phyloP scores from a whole-genome alignment of 2,888 invertebrate genomes.

The Hydrotaea diabolus region DNA sequence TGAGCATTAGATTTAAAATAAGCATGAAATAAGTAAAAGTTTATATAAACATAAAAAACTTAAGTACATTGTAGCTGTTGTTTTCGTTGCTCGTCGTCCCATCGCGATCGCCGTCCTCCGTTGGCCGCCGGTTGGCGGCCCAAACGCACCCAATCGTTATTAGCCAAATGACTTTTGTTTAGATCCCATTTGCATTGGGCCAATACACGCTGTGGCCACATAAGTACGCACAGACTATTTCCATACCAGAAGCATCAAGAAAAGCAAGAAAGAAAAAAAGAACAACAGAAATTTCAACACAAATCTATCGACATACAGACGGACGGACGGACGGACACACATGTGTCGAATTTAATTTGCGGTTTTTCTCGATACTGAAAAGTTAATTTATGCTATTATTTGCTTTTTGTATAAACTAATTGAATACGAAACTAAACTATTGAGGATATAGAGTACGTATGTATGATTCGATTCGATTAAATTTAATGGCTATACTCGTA shows the following conservation, averaged over 20 bases:
- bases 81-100: not conserved
- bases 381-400: conserved; percentile 34
- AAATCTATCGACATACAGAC: conserved; percentile 43
- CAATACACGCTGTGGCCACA: not conserved
- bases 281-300: not conserved
- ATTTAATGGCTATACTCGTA: not conserved
- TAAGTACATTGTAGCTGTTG: conserved; percentile 37
- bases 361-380: conserved; percentile 4
- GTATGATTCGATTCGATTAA: conserved; percentile 6
- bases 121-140: too few species aligned
- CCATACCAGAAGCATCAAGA: not conserved
- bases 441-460: too few species aligned
- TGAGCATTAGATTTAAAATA: conserved; percentile 43
- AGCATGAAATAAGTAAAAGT: conserved; percentile 46
- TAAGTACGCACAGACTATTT: conserved; percentile 12
- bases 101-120: not conserved
- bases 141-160: conserved; percentile 13
- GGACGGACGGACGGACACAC: conserved; percentile 26
- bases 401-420: conserved; percentile 30
- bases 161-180: conserved; percentile 28
- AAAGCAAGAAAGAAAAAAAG: conserved; percentile 27
- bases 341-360: conserved; percentile 42
- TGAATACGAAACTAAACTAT: conserved; percentile 32
- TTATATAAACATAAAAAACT: conserved; percentile 32
- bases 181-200: conserved; percentile 45